Evolutionary conservation across 2,797 vertebrate genomes (phyloP), one percentile per base, ranked within the genome.

Genomic region (Thripadectes ignobilis): DNA sequence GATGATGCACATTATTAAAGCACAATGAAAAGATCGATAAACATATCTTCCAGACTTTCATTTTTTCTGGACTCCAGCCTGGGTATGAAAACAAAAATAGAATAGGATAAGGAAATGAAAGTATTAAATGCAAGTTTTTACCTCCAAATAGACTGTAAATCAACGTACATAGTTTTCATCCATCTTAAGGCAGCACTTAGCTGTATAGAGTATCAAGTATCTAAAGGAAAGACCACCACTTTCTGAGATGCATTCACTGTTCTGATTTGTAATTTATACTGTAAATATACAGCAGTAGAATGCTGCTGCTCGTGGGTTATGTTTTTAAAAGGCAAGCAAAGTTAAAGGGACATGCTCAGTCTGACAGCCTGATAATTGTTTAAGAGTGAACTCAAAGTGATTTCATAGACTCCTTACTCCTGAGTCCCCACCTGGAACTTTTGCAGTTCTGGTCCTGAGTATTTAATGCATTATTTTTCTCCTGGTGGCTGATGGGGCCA

Each of bases 41-140:
- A 92, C 1, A 2, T 76, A 86, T 79, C 88, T 3, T 7, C 76
- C 92, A 78, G 86, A 76, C 89, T 92, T 89, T 63, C 76, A 43
- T 90, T 94, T 91, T 95, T 88, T 69, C 84, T 91, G 69, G 73
- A 73, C 55, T 83, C n/a, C 29, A 77, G 54, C 55, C 62, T 95
- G 62, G 36, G 17, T 88, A 57, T 45, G 15, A n/a, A 72, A 76
- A 73, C 9, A 38, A 76, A 77, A 85, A 36, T 66, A 58, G 69
- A 92, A 74, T 14, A 32, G 61, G 54, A 65, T 14, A 68, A 84
- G 57, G 88, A 93, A 88, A 92, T 93, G 9, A 9, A 81, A 74
- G 71, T 63, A 86, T 54, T 94, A 78, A 66, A 66, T 81, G 79
- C 27, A 49, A 27, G 49, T 88, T 94, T 74, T 38, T 7, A 67